Evolutionary conservation across 1,140 invertebrate species (phyloP), one percentile per base, ranked within the genome.

Genomic region (Drosophila parvula): DNA sequence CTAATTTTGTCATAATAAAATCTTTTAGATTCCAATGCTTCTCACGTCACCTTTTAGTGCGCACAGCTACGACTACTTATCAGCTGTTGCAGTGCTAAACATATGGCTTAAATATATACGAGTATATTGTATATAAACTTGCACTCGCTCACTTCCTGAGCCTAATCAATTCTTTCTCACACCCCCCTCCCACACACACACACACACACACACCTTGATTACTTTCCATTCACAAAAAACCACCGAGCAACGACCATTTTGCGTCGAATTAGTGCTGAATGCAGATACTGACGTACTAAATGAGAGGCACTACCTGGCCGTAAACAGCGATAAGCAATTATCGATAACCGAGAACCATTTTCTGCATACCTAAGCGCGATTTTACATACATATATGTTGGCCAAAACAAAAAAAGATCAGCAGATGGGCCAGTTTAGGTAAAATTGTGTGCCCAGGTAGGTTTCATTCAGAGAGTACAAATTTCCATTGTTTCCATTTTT

Each of bases 301-400:
- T 38, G 38, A 3, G 32, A 58, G 36, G 68, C 41, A 71, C 51
- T 71, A 71, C 68, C 64, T 70, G 41, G 59, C 36, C 48, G 41
- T 61, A 53, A 81, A 73, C 28, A 36, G 38, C 55, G 81, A 84
- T 84, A 80, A 83, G 71, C 71, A 75, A 76, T 60, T 75, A 68
- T 76, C 55, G 81, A 88, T 86, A 88, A 53, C 75, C 59, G 36
- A 36, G 70, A 38, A 38, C 51, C 60, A 64, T 73, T 85, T 82
- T 82, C 79, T 88, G 82, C 82, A 86, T 88, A 79, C 63, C 82
- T 73, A 53, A 65, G 32, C 70, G 61, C 56, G 51, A 69, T 74
- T 58, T 80, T 61, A n/a, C n/a, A n/a, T n/a, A n/a, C n/a, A n/a
- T n/a, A 22, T 22, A 58, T 48, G 38, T 67, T 36, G 44, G 64